Conservation (phyloP, 2,113 vertebrate genomes). For the Callopanchax toddi region DNA sequence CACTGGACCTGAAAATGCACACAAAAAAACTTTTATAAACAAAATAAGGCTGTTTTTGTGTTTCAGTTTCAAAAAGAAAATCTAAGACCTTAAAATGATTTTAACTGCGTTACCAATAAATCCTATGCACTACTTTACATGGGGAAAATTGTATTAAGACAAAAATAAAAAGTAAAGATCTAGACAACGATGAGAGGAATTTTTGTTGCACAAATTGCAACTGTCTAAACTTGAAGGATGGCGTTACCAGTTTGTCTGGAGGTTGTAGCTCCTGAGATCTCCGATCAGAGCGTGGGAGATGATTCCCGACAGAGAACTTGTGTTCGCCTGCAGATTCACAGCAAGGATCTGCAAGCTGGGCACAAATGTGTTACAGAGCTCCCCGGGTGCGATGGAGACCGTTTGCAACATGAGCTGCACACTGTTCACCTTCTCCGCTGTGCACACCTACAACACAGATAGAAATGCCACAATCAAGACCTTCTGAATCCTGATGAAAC, state of each 20-base stretch:
- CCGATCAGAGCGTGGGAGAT: slow-evolving; percentile 70
- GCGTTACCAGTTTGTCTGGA: slow-evolving; percentile 70
- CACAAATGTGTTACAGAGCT: slow-evolving; percentile 62
- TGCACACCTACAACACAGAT: slow-evolving; percentile 70
- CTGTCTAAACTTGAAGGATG: too few relatives aligned
- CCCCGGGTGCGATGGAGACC: slow-evolving; percentile 57
- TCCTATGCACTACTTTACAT: too few relatives aligned
- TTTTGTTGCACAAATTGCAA: background rate
- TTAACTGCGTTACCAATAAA: too few relatives aligned
- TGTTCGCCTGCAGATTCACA: slow-evolving; percentile 41
- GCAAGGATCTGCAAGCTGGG: slow-evolving; percentile 61
- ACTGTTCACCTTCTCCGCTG: slow-evolving; percentile 56
- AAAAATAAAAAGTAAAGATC: background rate
- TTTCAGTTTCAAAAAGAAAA: too few relatives aligned
- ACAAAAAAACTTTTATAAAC: too few relatives aligned
- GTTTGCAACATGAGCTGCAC: slow-evolving; percentile 38
- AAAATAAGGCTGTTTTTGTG: too few relatives aligned
- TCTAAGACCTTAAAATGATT: too few relatives aligned
- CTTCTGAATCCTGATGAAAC: background rate
- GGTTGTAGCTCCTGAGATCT: slow-evolving; percentile 68
- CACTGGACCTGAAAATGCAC: slow-evolving; percentile 61
- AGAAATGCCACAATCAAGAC: background rate
- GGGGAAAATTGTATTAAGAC: too few relatives aligned
- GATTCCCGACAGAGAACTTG: slow-evolving; percentile 37
- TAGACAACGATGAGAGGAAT: background rate